Evolutionary conservation across 2,888 invertebrate genomes (phyloP), one percentile per base, ranked within the genome.

Genomic region (Muscina levida): DNA sequence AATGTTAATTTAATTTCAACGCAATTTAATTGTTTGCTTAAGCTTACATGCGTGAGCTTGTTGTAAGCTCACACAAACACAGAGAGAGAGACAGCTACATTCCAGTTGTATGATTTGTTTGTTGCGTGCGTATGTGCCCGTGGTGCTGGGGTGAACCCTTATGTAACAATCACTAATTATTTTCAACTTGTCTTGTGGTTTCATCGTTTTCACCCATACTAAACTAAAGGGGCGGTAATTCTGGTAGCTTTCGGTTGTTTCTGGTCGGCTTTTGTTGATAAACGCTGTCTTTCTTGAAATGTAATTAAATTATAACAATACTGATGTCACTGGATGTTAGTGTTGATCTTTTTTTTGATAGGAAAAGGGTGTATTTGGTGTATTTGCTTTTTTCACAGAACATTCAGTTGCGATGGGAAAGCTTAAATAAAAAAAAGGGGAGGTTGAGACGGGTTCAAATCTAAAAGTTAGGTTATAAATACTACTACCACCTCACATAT

Each of bases 11-110:
- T 77, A 15, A 67, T 74, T 77, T 81, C 53, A 57, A 77, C 51
- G 72, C 77, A 77, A 68, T 81, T 81, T 77, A 72, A 77, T 77
- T 81, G 81, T 74, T 74, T 71, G 72, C 77, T 77, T 72, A 81
- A 81, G 72, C 15, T 56, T 71, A 13, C 56, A 26, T 56, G 74
- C 77, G 74, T 57, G 74, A 74, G 80, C 53, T 75, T 65, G 31
- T 57, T n/a, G n/a, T n/a, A n/a, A n/a, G n/a, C n/a, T n/a, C n/a
- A n/a, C n/a, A n/a, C n/a, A n/a, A n/a, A n/a, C n/a, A n/a, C n/a
- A n/a, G n/a, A 44, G 6, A 31, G 31, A 31, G 3, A 31, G 3
- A 31, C 31, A 31, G 31, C n/a, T 5, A 22, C 53, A 22, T 24
- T 24, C 5, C 1, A 10, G 8, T 31, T 31, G 31, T 3, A 44